Percentiles rank a stretch among this genome's conserved stretches.
These are phyloP conservation scores for Pipa parva DNA, from an alignment of 2,113 vertebrate species.

Conservation along the genomic window DNA sequence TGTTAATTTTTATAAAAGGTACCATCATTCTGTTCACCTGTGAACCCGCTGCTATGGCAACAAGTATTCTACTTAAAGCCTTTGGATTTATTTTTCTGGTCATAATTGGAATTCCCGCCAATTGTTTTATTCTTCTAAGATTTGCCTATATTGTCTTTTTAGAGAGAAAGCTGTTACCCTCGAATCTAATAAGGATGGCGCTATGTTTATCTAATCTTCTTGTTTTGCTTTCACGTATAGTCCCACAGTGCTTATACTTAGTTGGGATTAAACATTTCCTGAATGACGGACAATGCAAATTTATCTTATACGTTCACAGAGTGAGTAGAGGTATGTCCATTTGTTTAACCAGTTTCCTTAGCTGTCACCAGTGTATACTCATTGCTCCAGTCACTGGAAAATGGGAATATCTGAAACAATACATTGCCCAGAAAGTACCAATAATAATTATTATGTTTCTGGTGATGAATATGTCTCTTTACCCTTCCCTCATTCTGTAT, in stretches of 20 bases:
- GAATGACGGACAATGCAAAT: not conserved
- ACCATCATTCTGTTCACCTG: too few relatives aligned
- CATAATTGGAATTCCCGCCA: not conserved
- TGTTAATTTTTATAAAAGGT: too few relatives aligned
- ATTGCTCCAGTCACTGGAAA: conserved; percentile 1
- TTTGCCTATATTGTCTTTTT: not conserved
- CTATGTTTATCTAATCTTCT: not conserved
- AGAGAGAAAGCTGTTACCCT: not conserved
- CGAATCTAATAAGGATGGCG: not conserved
- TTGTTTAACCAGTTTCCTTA: conserved; percentile 7
- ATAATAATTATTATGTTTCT: not conserved
- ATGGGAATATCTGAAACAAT: conserved; percentile 5
- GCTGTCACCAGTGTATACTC: conserved; percentile 7
- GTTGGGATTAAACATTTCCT: not conserved
- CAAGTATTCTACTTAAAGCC: not conserved
- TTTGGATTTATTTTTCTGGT: not conserved
- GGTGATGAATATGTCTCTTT: conserved; percentile 10
- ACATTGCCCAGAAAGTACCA: not conserved
- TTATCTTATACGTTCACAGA: not conserved
- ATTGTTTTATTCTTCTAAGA: not conserved
- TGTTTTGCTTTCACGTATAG: not conserved
- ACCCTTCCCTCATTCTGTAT: not conserved
- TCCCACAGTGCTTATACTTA: not conserved
- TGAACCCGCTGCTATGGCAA: too few relatives aligned
- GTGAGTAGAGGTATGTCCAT: conserved; percentile 7